phyloP scores from a whole-genome alignment of 2,113 vertebrate species.

The Symphodus melops region DNA sequence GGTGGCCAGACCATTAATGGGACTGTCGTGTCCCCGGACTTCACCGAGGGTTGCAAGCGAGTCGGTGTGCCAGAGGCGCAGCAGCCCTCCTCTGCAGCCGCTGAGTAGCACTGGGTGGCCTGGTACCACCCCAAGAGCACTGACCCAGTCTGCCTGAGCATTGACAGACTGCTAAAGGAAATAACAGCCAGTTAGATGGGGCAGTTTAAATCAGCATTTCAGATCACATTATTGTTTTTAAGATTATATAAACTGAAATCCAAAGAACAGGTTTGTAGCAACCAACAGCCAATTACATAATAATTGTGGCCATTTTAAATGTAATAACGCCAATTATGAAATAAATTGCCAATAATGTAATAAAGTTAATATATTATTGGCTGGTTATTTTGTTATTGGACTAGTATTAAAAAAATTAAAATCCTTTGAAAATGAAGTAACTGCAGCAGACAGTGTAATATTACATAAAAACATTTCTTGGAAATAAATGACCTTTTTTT shows the following conservation, averaged over 20 bases:
- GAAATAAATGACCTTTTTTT: too few relatives aligned
- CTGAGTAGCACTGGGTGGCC: conserved; percentile 86
- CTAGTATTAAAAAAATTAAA: too few relatives aligned
- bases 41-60: conserved; percentile 87
- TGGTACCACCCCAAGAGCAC: conserved; percentile 89
- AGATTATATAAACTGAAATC: background rate
- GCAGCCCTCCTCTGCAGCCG: conserved; percentile 90
- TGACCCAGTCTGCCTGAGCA: conserved; percentile 92
- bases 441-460: too few relatives aligned
- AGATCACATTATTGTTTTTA: background rate
- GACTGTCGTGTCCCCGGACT: conserved; percentile 91
- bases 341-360: too few relatives aligned
- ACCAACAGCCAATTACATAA: too few relatives aligned
- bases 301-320: too few relatives aligned
- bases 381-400: too few relatives aligned
- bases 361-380: too few relatives aligned
- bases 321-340: too few relatives aligned
- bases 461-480: too few relatives aligned
- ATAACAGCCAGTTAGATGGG: conserved; percentile 6
- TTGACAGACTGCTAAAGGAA: conserved; percentile 88
- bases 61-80: conserved; percentile 93
- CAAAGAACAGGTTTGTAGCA: background rate
- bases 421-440: too few relatives aligned
- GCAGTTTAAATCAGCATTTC: background rate
- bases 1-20: conserved; percentile 92